Base-by-base conservation (phyloP, 1,140 invertebrate genomes). In the Bombus impatiens region DNA sequence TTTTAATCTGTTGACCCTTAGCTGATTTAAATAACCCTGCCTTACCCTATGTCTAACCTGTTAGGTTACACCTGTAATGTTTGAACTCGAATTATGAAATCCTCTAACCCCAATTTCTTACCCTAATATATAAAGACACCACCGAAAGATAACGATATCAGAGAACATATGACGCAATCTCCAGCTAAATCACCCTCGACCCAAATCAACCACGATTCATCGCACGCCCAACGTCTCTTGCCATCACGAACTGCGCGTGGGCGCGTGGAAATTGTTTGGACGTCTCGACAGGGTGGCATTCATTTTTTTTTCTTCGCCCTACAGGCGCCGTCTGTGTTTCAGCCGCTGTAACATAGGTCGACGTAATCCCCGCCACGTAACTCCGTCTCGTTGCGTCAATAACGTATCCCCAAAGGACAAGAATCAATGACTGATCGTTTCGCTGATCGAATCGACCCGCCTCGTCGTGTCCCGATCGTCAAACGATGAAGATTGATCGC, bases 401-500 rank as follows among this genome's bases (percentile, higher is more conserved):
- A 74, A 86, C 79, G 82, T 62, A 86, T 86, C 47, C 67, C 59
- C 76, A 53, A 65, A 75, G 44, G 82, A 87, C 70, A 82, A 78
- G 72, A 87, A 87, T 87, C 88, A 87, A 86, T 89, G 85, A 87
- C 82, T 89, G 79, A 90, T 90, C 83, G 82, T 82, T 65, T 68
- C 10, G 42, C 35, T 59, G 72, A 83, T 81, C 68, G 72, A 35
- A 32, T 10, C 22, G 15, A 28, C 42, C 9, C 25, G 40, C 65
- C 67, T 32, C 75, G 79, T 12, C 59, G 59, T 44, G 70, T 47
- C 44, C 35, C 68, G 68, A 83, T 90, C 85, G 74, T 37, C 85
- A 86, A 91, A 74, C 87, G 85, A 92, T 91, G 90, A 90, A 90
- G 88, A 91, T 91, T 84, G 87, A 91, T 90, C 74, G 79, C 72